Conservation (phyloP, 2,797 vertebrate species). For the Cirrhinus molitorella region DNA sequence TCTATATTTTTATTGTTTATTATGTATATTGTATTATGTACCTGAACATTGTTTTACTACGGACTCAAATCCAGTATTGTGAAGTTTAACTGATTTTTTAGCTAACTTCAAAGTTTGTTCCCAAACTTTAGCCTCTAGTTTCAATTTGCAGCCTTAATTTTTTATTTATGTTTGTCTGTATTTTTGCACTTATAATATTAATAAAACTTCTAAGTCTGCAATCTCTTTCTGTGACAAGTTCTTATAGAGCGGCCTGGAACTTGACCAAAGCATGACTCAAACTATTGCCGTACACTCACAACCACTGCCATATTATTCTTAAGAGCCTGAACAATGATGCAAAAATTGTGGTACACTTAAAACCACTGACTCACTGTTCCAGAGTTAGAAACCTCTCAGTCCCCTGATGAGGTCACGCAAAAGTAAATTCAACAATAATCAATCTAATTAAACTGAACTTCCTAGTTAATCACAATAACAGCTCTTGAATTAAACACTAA, state of each 20-base stretch:
- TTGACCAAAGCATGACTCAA: constrained; percentile 14
- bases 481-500: constrained; percentile 27
- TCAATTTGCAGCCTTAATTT: neutral
- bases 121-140: neutral
- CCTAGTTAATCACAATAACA: constrained; percentile 25
- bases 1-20: too few species aligned
- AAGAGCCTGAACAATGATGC: constrained; percentile 22
- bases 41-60: too few species aligned
- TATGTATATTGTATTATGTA: too few species aligned
- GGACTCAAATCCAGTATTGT: too few species aligned
- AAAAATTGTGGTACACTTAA: constrained; percentile 33
- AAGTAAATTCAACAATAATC: constrained; percentile 17
- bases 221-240: constrained; percentile 9
- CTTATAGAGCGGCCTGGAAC: neutral
- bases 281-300: constrained; percentile 2
- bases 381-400: constrained; percentile 40
- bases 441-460: constrained; percentile 40
- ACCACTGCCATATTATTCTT: neutral
- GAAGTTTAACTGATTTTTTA: too few species aligned
- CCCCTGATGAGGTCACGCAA: constrained; percentile 9
- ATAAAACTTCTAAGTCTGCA: neutral
- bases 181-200: neutral
- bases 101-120: too few species aligned
- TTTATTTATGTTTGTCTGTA: neutral
- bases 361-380: neutral